Base-by-base conservation (phyloP, 2,113 vertebrate species). In the Lycaon pictus region DNA sequence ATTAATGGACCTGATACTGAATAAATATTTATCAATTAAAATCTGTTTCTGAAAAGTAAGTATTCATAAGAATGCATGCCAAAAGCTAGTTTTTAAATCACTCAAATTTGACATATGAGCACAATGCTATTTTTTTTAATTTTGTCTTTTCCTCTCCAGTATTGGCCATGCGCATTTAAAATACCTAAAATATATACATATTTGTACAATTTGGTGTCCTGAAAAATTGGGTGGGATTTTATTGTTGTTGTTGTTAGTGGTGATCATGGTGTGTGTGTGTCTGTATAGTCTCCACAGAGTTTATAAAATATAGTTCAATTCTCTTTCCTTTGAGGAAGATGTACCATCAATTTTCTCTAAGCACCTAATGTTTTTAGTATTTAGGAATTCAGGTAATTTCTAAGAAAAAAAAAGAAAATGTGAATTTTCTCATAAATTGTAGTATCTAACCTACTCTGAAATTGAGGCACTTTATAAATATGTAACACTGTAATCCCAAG, bases 11-110 rank as follows among this genome's bases (percentile, higher is more conserved):
- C 20, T 65, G 37, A 76, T 93, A 53, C 7, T 87, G 27, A 84
- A 56, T 93, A 74, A 53, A 82, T 95, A 76, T 48, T 85, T 62
- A 67, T 60, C 62, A 91, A 17, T 86, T 86, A 65, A 86, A 96
- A 32, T 25, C 13, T 48, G 15, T 76, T 84, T 90, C 9, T 86
- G 17, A 12, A 82, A 96, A 95, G 76, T 86, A 74, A 83, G 1
- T 23, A 32, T 11, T 81, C 58, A 5, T 35, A 79, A 43, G 5
- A 69, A 63, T 81, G 10, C 3, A 43, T 83, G n/a, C 7, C 4
- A n/a, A 76, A 81, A 87, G 32, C 56, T 16, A 13, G 79, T 3
- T 92, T 76, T 94, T 82, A 58, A 63, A 92, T 88, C 13, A 85
- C 13, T 19, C 51, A 89, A 58, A 91, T 67, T 85, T 63, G 55